phyloP scores from a whole-genome alignment of 2,113 vertebrate genomes.

The Dromaius novaehollandiae region DNA sequence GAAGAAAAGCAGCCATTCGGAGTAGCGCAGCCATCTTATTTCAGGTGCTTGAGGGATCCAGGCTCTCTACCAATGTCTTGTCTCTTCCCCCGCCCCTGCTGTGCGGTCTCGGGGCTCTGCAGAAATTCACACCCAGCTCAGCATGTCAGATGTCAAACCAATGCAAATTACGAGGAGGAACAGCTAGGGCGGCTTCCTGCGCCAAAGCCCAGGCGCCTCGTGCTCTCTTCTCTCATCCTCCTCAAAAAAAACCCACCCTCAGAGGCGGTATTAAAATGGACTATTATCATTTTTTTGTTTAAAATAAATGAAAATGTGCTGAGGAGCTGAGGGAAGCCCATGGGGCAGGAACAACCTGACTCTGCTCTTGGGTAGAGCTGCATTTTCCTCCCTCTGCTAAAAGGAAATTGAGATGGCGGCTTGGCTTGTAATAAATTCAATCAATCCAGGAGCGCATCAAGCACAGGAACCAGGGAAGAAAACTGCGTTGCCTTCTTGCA shows the following conservation, averaged over 20 bases:
- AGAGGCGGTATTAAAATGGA: too few relatives aligned
- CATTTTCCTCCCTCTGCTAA: not conserved
- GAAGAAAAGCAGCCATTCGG: not conserved
- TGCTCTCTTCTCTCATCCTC: not conserved
- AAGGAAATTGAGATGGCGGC: not conserved
- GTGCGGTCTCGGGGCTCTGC: not conserved
- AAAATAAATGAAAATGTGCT: not conserved
- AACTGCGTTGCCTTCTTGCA: accelerated
- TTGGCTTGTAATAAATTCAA: not conserved
- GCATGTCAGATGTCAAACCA: not conserved
- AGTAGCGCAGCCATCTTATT: not conserved
- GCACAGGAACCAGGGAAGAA: not conserved
- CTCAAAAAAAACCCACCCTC: not conserved
- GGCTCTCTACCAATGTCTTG: accelerated
- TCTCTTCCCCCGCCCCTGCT: not conserved
- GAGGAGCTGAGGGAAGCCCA: not conserved
- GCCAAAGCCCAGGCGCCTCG: not conserved
- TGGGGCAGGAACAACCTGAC: not conserved
- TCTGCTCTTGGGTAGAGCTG: not conserved
- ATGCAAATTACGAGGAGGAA: not conserved
- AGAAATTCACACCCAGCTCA: not conserved
- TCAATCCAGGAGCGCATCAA: not conserved
- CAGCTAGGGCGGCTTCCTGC: not conserved
- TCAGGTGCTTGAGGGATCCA: not conserved
- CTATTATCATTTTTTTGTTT: not conserved